Evolutionary conservation across 2,797 vertebrate species (phyloP).

Genomic region (Hypotaenidia okinawae): DNA sequence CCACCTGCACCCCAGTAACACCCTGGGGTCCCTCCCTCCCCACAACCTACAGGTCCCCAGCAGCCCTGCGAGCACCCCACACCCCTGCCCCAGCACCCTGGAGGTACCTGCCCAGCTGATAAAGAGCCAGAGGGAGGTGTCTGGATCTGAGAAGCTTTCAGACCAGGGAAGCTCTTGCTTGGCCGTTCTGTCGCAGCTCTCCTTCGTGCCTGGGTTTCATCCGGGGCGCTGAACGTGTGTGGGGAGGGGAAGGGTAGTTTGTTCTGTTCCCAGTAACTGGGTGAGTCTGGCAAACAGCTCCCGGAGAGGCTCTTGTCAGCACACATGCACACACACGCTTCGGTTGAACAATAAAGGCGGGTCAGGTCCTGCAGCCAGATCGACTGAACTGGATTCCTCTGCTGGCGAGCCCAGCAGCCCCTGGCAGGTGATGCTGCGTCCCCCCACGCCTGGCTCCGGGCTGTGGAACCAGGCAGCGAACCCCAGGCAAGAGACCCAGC

Average conservation of each 20-base stretch:
- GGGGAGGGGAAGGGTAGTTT: constrained; percentile 3
- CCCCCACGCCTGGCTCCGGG: neutral
- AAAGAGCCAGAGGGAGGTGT: neutral
- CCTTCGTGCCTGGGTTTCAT: neutral
- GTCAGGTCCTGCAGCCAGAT: neutral
- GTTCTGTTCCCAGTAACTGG: neutral
- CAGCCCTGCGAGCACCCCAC: fast-evolving
- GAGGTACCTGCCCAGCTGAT: neutral
- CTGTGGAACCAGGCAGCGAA: neutral
- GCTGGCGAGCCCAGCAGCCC: neutral
- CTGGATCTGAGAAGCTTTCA: fast-evolving
- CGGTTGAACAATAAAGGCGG: neutral
- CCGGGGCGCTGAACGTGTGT: neutral
- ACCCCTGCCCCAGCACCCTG: fast-evolving
- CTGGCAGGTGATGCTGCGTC: neutral
- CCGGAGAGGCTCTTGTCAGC: neutral
- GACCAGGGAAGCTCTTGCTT: neutral
- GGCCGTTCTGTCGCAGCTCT: neutral
- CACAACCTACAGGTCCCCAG: neutral
- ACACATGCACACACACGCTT: constrained; percentile 18
- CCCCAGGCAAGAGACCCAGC: neutral
- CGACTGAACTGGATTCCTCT: neutral
- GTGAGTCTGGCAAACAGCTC: constrained; percentile 60
- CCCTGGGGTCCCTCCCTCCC: fast-evolving
- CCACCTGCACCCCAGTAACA: neutral